phyloP scores from a whole-genome alignment of 1,140 invertebrate species.

The Calliphora vicina region DNA sequence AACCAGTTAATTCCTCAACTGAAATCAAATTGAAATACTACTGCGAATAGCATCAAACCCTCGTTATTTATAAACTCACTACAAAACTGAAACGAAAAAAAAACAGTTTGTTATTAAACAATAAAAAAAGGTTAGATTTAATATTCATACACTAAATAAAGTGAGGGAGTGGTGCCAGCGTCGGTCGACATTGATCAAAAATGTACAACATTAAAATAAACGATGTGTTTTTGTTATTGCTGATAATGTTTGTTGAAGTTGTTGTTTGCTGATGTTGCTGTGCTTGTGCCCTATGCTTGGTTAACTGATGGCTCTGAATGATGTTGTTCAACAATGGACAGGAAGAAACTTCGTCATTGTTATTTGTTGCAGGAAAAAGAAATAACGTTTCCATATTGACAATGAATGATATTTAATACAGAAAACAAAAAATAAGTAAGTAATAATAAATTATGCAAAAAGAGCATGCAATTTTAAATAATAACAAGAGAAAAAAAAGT shows the following conservation, averaged over 20 bases:
- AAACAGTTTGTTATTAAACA: background rate
- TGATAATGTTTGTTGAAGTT: background rate
- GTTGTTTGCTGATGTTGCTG: background rate
- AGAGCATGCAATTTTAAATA: slow-evolving; percentile 1
- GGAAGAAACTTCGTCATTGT: slow-evolving; percentile 15
- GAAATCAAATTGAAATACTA: too few relatives aligned
- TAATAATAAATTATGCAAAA: background rate
- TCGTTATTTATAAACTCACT: too few relatives aligned
- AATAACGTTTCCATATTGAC: slow-evolving; percentile 12
- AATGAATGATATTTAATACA: slow-evolving; percentile 24
- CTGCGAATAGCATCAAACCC: too few relatives aligned
- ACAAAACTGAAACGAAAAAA: background rate
- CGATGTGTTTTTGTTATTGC: background rate
- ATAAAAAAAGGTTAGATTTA: background rate
- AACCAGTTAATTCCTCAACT: too few relatives aligned
- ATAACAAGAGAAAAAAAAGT: background rate
- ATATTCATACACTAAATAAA: background rate
- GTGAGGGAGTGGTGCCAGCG: background rate
- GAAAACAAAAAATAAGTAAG: background rate
- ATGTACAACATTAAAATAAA: background rate
- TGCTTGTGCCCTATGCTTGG: background rate
- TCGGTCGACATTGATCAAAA: background rate
- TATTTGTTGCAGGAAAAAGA: background rate
- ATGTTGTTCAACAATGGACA: slow-evolving; percentile 8
- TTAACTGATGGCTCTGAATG: background rate